Percentiles rank a stretch among this genome's conserved stretches.
Conservation (phyloP, 1,140 invertebrate species). For the Drosophila serrata region DNA sequence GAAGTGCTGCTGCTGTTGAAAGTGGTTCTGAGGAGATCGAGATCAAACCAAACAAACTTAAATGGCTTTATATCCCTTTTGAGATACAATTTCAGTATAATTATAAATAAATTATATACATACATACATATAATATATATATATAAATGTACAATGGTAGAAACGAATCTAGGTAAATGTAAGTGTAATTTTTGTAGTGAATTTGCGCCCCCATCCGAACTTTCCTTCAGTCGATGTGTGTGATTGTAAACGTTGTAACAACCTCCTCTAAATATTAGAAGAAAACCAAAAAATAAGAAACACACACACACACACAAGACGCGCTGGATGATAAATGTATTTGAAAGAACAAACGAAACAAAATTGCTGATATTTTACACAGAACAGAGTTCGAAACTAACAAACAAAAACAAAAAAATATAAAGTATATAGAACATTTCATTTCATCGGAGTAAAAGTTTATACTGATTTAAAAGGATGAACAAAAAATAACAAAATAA, state of each 20-base stretch:
- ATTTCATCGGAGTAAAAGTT: conserved; percentile 37
- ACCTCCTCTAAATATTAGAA: conserved; percentile 53
- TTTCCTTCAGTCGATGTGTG: conserved; percentile 30
- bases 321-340: conserved; percentile 27
- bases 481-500: conserved; percentile 4
- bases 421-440: conserved; percentile 22
- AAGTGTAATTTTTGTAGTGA: conserved; percentile 73
- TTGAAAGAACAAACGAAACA: conserved; percentile 62
- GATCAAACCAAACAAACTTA: conserved; percentile 66
- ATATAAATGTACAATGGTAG: conserved; percentile 68
- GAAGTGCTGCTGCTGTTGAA: conserved; percentile 32
- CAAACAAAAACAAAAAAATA: conserved; percentile 1
- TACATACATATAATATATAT: conserved; percentile 23
- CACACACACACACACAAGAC: conserved; percentile 13
- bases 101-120: conserved; percentile 59
- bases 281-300: neutral
- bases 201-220: conserved; percentile 36
- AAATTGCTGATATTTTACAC: conserved; percentile 81
- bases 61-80: conserved; percentile 84
- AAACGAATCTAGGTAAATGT: conserved; percentile 52
- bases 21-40: conserved; percentile 53
- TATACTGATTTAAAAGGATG: conserved; percentile 27
- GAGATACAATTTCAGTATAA: conserved; percentile 78
- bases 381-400: conserved; percentile 65
- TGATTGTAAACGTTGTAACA: conserved; percentile 59